Percentiles rank a stretch among this genome's conserved stretches.
Conservation (phyloP, 2,888 invertebrate species). For the Hermaeophaga mercurialis region DNA sequence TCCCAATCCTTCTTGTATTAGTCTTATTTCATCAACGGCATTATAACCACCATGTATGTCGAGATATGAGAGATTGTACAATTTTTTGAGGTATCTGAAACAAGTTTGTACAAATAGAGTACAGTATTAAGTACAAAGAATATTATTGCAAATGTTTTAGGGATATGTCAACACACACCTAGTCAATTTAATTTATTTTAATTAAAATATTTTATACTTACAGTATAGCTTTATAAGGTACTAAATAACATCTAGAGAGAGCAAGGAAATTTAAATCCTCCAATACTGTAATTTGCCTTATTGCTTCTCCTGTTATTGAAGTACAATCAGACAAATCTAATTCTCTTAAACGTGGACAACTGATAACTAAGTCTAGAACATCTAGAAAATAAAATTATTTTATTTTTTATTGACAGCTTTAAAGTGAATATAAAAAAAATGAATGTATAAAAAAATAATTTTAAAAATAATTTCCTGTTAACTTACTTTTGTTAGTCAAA, state of each 20-base stretch:
- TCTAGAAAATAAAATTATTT: conserved; percentile 61
- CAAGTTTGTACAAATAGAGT: too few relatives aligned
- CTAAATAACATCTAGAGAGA: conserved; percentile 80
- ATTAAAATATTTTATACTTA: too few relatives aligned
- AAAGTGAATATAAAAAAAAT: too few relatives aligned
- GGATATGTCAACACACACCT: too few relatives aligned
- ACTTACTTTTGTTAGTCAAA: conserved; percentile 76
- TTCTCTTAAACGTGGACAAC: conserved; percentile 77
- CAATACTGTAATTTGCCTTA: conserved; percentile 64
- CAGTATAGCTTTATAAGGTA: conserved; percentile 72
- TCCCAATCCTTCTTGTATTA: conserved; percentile 62
- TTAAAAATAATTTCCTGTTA: too few relatives aligned
- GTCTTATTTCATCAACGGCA: conserved; percentile 61
- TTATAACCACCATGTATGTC: conserved; percentile 87
- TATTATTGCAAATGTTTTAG: too few relatives aligned
- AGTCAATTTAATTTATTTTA: too few relatives aligned
- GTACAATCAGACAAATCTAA: conserved; percentile 90
- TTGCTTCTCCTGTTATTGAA: conserved; percentile 66
- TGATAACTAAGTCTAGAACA: conserved; percentile 65
- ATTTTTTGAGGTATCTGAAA: conserved; percentile 59
- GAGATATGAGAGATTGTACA: conserved; percentile 71
- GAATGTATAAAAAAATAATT: too few relatives aligned
- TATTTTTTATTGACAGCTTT: background rate
- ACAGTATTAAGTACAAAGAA: too few relatives aligned
- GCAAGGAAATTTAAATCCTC: conserved; percentile 76